A percentile compares a stretch with the other conserved stretches of the same genome.
Evolutionary conservation across 2,888 invertebrate genomes (phyloP).

Genomic region (Osmoderma eremita): DNA sequence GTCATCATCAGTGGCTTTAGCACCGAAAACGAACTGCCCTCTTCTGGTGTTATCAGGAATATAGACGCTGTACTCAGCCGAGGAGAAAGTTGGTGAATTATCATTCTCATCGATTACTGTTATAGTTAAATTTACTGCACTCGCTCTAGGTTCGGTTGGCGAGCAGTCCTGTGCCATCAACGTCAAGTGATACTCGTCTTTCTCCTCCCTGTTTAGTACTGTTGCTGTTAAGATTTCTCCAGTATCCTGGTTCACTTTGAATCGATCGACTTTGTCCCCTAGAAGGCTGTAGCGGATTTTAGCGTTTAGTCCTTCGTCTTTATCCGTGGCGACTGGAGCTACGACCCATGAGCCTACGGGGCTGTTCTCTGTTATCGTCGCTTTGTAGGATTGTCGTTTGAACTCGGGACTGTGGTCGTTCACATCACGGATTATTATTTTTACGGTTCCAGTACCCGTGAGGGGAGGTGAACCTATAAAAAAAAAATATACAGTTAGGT

Average conservation of each 20-base stretch:
- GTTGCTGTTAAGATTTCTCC: conserved; percentile 82
- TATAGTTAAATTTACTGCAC: conserved; percentile 85
- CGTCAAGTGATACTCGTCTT: conserved; percentile 79
- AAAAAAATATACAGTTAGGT: not conserved
- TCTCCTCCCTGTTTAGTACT: conserved; percentile 82
- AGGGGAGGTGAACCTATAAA: conserved; percentile 85
- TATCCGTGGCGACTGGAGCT: conserved; percentile 81
- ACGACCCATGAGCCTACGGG: conserved; percentile 81
- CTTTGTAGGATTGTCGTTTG: conserved; percentile 81
- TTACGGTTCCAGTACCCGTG: conserved; percentile 91
- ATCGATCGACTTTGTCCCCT: conserved; percentile 84
- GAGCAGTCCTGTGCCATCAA: conserved; percentile 91
- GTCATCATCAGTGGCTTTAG: conserved; percentile 86
- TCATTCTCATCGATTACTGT: conserved; percentile 85
- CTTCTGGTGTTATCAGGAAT: conserved; percentile 82
- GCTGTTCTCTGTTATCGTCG: conserved; percentile 83
- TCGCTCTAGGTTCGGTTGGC: conserved; percentile 83
- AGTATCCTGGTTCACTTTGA: conserved; percentile 80
- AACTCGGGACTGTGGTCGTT: conserved; percentile 95
- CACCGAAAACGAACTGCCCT: conserved; percentile 91
- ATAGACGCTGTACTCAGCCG: conserved; percentile 79
- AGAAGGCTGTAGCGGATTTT: conserved; percentile 86
- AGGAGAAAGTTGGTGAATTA: conserved; percentile 82
- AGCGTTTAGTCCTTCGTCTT: conserved; percentile 85
- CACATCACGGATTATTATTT: conserved; percentile 90